Evolutionary conservation across 2,888 invertebrate genomes (phyloP).

Genomic region (Drosophila antonietae): DNA sequence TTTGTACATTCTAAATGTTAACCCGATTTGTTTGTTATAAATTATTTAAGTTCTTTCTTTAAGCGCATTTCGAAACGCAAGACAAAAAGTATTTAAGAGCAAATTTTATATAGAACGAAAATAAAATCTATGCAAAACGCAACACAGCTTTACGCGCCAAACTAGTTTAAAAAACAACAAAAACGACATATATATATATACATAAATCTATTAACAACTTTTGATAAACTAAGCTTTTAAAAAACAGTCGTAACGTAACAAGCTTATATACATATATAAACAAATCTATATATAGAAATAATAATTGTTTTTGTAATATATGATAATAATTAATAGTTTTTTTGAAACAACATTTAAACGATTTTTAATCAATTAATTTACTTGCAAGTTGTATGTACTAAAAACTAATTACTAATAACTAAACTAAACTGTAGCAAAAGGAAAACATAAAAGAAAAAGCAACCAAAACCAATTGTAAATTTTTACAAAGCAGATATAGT

Average conservation of each 20-base stretch:
- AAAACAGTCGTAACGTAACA: constrained; percentile 56
- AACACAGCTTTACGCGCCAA: constrained; percentile 79
- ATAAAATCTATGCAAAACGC: constrained; percentile 64
- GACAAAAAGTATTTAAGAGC: constrained; percentile 72
- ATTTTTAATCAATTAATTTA: constrained; percentile 59
- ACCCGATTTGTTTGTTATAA: constrained; percentile 68
- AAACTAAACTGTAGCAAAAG: constrained; percentile 63
- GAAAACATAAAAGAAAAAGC: not conserved
- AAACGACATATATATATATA: constrained; percentile 31
- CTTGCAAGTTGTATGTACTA: constrained; percentile 73
- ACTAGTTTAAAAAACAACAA: constrained; percentile 73
- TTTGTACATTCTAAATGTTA: constrained; percentile 71
- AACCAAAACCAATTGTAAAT: constrained; percentile 70
- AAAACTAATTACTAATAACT: constrained; percentile 32
- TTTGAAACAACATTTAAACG: constrained; percentile 39
- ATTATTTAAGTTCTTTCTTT: constrained; percentile 68
- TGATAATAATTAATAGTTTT: constrained; percentile 53
- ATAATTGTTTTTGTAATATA: constrained; percentile 68
- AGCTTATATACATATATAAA: constrained; percentile 51
- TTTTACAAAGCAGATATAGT: constrained; percentile 66
- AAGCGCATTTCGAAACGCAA: constrained; percentile 73
- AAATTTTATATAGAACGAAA: constrained; percentile 59
- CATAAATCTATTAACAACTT: constrained; percentile 53
- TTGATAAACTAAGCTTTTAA: constrained; percentile 63
- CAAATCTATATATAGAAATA: constrained; percentile 19